Base-by-base conservation (phyloP, 2,797 vertebrate genomes). In the Crocidura indochinensis region DNA sequence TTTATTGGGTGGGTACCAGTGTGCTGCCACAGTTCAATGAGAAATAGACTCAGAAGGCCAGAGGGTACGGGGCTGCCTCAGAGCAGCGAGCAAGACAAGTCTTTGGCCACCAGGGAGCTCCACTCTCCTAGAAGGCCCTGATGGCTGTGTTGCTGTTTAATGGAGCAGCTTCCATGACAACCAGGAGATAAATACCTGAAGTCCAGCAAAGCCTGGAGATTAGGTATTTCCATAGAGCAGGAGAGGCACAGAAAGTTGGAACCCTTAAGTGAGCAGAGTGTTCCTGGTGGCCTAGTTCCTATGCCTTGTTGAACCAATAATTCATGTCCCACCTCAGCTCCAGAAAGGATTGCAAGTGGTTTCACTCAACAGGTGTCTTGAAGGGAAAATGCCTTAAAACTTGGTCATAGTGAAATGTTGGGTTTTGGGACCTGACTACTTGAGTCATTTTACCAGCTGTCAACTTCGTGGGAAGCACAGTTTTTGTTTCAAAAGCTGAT, bases 171-270 rank as follows among this genome's bases (percentile, higher is more conserved):
- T 86, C 94, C 92, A 76, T 95, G 94, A 84, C 90, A 95, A 95
- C 96, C 68, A 29, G 76, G 86, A 95, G 92, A 94, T 95, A 95
- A 95, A 95, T 82, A 93, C 94, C 94, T 93, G 93, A 83, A 76
- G 89, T 87, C 78, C 65, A 89, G 84, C 69, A 87, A 87, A 89
- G 46, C 46, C 87, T 86, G 51, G 47, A 85, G 62, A 60, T 77
- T 92, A 88, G 87, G 72, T 95, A 85, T 93, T 90, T 94, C 79
- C 31, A 17, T 80, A 76, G 69, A 68, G 85, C 88, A 47, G 73
- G 94, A 14, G 68, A 49, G 38, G 27, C 62, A 46, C 60, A 75
- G 64, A 82, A 65, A 88, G 93, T 94, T 81, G 9, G 49, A 86
- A 76, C 87, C 29, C 15, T 68, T 92, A 83, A 31, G 20, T 92